Evolutionary conservation across 2,113 vertebrate genomes (phyloP).

Genomic region (Mobula birostris): DNA sequence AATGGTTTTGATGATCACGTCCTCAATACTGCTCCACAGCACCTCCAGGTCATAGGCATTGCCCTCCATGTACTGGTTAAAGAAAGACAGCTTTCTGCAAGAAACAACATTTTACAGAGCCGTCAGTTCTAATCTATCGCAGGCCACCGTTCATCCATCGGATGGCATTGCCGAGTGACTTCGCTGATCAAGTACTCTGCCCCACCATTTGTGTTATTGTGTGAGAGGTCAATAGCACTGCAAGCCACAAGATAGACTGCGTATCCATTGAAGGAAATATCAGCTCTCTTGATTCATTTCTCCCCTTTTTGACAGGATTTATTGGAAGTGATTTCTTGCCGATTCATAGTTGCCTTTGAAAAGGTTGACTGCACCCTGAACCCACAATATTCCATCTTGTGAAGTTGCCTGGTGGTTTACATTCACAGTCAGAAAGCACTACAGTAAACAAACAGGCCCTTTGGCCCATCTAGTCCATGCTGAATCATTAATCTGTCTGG

Average conservation of each 20-base stretch:
- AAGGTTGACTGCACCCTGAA: no score
- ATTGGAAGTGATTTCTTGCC: no score
- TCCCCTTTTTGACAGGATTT: neutral
- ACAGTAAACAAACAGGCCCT: no score
- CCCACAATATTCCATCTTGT: no score
- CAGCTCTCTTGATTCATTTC: neutral
- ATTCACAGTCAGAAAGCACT: no score
- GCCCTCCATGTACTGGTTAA: conserved; percentile 55
- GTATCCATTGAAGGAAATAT: neutral
- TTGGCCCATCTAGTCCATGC: no score
- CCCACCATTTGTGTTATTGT: neutral
- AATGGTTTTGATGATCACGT: conserved; percentile 63
- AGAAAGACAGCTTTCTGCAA: conserved; percentile 63
- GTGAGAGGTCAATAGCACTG: neutral
- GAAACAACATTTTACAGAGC: neutral
- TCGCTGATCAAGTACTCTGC: neutral
- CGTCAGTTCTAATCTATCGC: neutral
- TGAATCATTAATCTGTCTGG: no score
- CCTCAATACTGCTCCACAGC: conserved; percentile 65
- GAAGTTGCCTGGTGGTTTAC: no score
- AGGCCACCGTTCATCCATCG: neutral
- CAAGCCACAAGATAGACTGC: neutral
- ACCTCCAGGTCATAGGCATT: conserved; percentile 50
- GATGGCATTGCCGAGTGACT: neutral
- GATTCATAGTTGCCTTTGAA: no score